Base-by-base conservation (phyloP, 2,113 vertebrate genomes). In the Platysternon megacephalum region DNA sequence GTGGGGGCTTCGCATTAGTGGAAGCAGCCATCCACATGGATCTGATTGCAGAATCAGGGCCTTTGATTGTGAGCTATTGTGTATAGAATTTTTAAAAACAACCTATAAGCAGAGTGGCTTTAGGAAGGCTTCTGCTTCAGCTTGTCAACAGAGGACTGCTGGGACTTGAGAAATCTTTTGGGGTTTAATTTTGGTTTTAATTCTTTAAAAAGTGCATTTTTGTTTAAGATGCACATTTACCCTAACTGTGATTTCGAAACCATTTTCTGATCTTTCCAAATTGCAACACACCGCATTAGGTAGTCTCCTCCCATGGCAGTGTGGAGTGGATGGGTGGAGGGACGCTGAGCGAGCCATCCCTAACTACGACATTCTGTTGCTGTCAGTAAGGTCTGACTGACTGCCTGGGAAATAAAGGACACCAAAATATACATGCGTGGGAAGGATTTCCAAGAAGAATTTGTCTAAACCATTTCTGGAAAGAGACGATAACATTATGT, bases 401-500 rank as follows among this genome's bases (percentile, higher is more conserved):
- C 93, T 97, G 90, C 94, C 89, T 97, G 91, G 96, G 96, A 98
- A 98, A 98, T 94, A 93, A 93, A 89, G 84, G 88, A 95, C 79
- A 97, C 87, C 58, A 17, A 97, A 98, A 97, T 96, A 96, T 42
- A 97, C 97, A 96, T 90, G 93, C n/a, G 93, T 98, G 96, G 96
- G 97, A 97, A 98, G 95, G 81, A 83, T 93, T 98, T 98, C 97
- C 96, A 97, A 98, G 97, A 97, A 97, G 96, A 98, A 96, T 93
- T 95, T 95, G 96, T 96, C 93, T 91, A 97, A 96, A 93, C 89
- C 94, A 87, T 97, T 98, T 98, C 97, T 97, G 95, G 95, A 98
- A 98, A 98, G 80, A 96, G 93, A 98, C 97, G 97, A 97, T 98
- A 97, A 97, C 94, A 95, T 96, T 96, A 98, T 97, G 98, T 98